Conservation (phyloP, 2,888 invertebrate species). For the Sphinx pinastri region DNA sequence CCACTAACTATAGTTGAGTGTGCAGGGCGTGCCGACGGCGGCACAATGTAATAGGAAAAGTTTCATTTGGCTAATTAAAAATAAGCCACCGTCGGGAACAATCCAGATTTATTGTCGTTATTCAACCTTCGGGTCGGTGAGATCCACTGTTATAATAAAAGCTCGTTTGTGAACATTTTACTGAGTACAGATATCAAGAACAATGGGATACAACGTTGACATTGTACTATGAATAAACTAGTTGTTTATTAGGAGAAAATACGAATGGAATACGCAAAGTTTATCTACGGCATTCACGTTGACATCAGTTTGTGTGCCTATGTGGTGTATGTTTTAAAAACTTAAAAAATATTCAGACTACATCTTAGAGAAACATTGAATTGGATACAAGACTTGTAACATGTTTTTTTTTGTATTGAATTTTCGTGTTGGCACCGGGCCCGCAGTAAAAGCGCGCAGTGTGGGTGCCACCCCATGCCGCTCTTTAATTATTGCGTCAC, state of each 20-base stretch:
- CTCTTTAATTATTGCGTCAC: slow-evolving; percentile 71
- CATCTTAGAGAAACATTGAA: not conserved
- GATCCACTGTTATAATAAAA: slow-evolving; percentile 62
- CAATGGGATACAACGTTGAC: slow-evolving; percentile 59
- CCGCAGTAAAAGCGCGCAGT: not conserved
- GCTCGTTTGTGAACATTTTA: slow-evolving; percentile 61
- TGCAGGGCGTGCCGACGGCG: slow-evolving; percentile 55
- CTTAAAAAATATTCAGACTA: not conserved
- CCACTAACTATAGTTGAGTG: slow-evolving; percentile 45
- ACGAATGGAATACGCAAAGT: not conserved
- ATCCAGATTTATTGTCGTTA: slow-evolving; percentile 72
- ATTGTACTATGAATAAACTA: slow-evolving; percentile 52
- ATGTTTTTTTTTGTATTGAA: not conserved
- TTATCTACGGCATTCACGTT: not conserved
- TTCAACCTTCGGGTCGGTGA: slow-evolving; percentile 59
- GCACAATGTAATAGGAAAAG: slow-evolving; percentile 74
- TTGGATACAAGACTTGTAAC: not conserved
- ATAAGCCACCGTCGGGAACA: slow-evolving; percentile 69
- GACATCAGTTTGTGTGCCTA: not conserved
- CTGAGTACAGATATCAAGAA: slow-evolving; percentile 55
- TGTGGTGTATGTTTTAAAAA: not conserved
- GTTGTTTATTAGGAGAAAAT: slow-evolving; percentile 21
- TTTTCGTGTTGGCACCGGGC: not conserved
- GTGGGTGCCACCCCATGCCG: slow-evolving; percentile 51
- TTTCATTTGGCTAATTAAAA: slow-evolving; percentile 82